Base-by-base conservation (phyloP, 53 echinoderm and acorn worm species). In the Stichopus horrens region DNA sequence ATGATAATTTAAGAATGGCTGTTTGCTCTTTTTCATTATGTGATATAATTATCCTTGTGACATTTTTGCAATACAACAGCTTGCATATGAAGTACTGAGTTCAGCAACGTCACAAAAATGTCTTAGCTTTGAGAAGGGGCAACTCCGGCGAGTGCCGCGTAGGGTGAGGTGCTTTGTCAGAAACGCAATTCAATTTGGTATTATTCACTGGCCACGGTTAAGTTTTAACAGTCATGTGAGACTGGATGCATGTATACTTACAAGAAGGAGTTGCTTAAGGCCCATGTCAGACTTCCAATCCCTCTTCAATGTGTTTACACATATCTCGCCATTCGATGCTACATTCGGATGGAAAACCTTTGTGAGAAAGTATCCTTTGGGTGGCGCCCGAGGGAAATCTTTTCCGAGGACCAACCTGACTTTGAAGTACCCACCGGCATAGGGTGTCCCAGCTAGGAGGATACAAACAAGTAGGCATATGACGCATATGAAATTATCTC, bases 331-430 rank as follows among this genome's bases (percentile, higher is more conserved):
- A 86, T 98, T 98, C 77, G 90, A 90, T 55, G 98, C 98, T 23
- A 98, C 95, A 77, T 98, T 98, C 7, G 98, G 98, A 89, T 98
- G 98, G 79, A 98, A 98, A 65, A 98, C 95, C 87, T 98, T 98
- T 88, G 98, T 98, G 65, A 98, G 94, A 74, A 98, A 98, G 90
- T 89, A 98, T 19, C 98, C 98, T 90, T 98, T 98, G 8, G 98
- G 98, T 53, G 98, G 98, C 14, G 91, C 92, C 23, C 93, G 84
- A 11, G 95, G 98, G 81, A 98, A 98, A 60, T 94, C 98, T 76
- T 95, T 95, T 21, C 98, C 98, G 13, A 98, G 91, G 8, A 98
- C 94, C 23, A 98, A 89, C 68, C 95, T 98, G 74, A 98, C 88
- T 83, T 93, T 94, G 75, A 98, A 98, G 53, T 92, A 92, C 5